Evolutionary conservation across 2,797 vertebrate genomes (phyloP).

Genomic region (Numenius phaeopus): DNA sequence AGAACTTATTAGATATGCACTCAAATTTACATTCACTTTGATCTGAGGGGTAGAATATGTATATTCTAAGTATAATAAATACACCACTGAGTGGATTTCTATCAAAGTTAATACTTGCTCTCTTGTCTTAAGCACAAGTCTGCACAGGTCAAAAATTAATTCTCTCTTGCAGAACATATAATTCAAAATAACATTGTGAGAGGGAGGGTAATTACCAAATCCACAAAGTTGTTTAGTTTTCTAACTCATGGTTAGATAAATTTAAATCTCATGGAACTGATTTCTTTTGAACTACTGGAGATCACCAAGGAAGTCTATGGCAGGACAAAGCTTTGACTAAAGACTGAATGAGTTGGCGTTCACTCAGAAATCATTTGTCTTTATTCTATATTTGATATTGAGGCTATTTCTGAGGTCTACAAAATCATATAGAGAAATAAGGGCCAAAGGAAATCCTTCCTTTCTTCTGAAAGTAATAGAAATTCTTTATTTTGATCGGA

Average conservation of each 20-base stretch:
- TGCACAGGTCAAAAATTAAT: neutral
- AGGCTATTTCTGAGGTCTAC: neutral
- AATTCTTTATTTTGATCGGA: neutral
- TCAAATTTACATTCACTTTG: neutral
- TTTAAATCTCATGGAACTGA: neutral
- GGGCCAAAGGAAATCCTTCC: neutral
- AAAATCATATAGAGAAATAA: neutral
- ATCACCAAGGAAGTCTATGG: neutral
- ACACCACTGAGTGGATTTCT: neutral
- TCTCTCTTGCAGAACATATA: neutral
- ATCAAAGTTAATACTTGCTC: neutral
- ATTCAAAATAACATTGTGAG: neutral
- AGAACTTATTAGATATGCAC: neutral
- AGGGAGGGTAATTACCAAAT: neutral
- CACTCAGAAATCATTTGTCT: neutral
- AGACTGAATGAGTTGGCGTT: neutral
- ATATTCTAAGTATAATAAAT: neutral
- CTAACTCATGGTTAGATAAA: neutral
- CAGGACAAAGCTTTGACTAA: neutral
- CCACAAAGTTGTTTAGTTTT: neutral
- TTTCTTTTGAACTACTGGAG: neutral
- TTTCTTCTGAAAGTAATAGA: neutral
- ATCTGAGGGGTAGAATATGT: neutral
- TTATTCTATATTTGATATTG: neutral
- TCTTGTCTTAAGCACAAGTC: neutral